phyloP scores from a whole-genome alignment of 2,113 vertebrate genomes.

The Oreochromis tanganicae region DNA sequence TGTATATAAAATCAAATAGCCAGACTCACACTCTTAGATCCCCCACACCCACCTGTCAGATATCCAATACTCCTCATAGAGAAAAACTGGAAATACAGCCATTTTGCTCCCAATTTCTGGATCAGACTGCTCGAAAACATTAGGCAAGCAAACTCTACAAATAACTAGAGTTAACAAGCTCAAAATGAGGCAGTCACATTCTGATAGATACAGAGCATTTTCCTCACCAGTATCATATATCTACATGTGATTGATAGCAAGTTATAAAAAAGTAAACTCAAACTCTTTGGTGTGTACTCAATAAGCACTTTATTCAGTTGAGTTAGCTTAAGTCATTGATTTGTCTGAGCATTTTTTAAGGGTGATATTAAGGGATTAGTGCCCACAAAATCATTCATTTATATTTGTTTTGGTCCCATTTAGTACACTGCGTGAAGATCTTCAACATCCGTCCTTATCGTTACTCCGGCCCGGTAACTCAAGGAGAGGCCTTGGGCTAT shows the following conservation, averaged over 20 bases:
- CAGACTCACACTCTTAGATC: not conserved
- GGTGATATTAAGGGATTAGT: not conserved
- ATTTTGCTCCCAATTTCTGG: not conserved
- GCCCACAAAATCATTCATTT: not conserved
- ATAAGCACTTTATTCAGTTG: not conserved
- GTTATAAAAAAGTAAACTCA: not conserved
- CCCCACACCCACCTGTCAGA: not conserved
- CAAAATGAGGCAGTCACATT: not conserved
- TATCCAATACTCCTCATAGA: not conserved
- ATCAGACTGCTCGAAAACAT: not conserved
- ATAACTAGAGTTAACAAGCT: not conserved
- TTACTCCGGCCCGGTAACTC: constrained; percentile 28
- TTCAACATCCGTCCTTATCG: constrained; percentile 55
- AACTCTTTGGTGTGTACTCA: not conserved
- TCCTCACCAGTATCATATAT: not conserved
- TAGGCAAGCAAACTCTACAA: not conserved
- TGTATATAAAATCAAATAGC: not conserved
- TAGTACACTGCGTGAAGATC: constrained; percentile 62
- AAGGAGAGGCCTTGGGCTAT: constrained; percentile 56
- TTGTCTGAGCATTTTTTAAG: not conserved
- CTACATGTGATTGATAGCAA: not conserved
- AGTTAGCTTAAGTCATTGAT: not conserved
- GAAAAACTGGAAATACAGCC: not conserved
- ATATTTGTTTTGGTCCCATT: not conserved
- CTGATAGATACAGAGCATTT: not conserved